phyloP scores from a whole-genome alignment of 2,113 vertebrate species.

The Edolisoma coerulescens region DNA sequence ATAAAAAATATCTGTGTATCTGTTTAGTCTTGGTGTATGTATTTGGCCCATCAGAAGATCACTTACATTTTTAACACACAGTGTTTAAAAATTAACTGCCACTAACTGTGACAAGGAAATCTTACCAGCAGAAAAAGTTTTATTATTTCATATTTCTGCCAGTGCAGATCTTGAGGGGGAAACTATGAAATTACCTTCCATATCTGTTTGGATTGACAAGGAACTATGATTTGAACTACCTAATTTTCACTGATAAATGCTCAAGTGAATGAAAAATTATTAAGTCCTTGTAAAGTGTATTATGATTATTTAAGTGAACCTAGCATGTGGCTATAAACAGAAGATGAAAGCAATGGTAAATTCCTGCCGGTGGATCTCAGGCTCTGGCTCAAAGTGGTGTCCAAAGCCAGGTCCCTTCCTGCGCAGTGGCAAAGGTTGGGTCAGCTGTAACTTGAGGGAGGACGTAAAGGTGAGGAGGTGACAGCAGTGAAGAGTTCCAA shows the following conservation, averaged over 20 bases:
- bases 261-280: not conserved
- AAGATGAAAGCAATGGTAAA: not conserved
- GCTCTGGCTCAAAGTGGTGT: not conserved
- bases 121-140: not conserved
- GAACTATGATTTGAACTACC: not conserved
- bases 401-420: not conserved
- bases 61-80: not conserved
- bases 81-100: not conserved
- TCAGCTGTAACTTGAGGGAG: not conserved
- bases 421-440: not conserved
- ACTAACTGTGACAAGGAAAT: not conserved
- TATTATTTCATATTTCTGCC: not conserved
- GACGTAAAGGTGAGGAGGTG: not conserved
- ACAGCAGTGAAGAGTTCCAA: fast-evolving
- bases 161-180: not conserved
- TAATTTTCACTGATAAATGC: not conserved
- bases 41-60: not conserved
- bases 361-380: not conserved
- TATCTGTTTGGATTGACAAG: not conserved
- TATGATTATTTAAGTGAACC: not conserved
- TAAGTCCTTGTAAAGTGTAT: not conserved
- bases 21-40: not conserved
- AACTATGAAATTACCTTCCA: not conserved
- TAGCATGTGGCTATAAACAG: not conserved
- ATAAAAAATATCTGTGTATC: not conserved